Evolutionary conservation across 2,888 invertebrate genomes (phyloP).

Genomic region (Sphecodes monilicornis): DNA sequence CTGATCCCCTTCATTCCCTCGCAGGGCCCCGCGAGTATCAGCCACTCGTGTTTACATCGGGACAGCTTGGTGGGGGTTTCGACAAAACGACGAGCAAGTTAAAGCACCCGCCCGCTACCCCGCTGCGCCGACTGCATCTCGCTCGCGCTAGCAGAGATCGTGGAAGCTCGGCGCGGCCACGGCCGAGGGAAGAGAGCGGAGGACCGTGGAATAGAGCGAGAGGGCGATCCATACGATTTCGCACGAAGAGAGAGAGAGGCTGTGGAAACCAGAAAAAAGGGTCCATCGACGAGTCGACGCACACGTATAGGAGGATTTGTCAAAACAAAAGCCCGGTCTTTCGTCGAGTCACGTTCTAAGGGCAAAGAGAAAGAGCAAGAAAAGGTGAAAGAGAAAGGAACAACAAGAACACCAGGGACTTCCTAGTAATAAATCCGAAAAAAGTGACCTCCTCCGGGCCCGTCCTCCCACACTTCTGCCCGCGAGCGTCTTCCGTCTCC

Average conservation of each 20-base stretch:
- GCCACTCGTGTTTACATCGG: conserved; percentile 83
- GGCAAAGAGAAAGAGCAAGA: conserved; percentile 54
- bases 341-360: conserved; percentile 80
- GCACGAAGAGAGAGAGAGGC: conserved; percentile 8
- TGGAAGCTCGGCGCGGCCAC: not conserved
- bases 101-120: conserved; percentile 55
- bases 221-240: conserved; percentile 48
- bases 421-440: conserved; percentile 63
- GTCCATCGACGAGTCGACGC: conserved; percentile 65
- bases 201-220: conserved; percentile 4
- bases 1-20: conserved; percentile 39
- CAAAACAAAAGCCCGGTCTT: conserved; percentile 81
- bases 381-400: conserved; percentile 31
- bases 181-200: not conserved
- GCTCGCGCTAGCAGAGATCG: conserved; percentile 25
- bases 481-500: conserved; percentile 39
- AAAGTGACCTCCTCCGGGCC: conserved; percentile 65
- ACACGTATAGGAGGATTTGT: conserved; percentile 78
- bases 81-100: conserved; percentile 74
- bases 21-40: conserved; percentile 79
- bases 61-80: conserved; percentile 68
- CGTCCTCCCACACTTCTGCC: conserved; percentile 57
- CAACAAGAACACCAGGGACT: conserved; percentile 26
- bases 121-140: conserved; percentile 14
- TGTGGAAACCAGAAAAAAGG: conserved; percentile 60